Evolutionary conservation across 2,888 invertebrate genomes (phyloP), one percentile per base, ranked within the genome.

Genomic region (Schrankia costaestrigalis): DNA sequence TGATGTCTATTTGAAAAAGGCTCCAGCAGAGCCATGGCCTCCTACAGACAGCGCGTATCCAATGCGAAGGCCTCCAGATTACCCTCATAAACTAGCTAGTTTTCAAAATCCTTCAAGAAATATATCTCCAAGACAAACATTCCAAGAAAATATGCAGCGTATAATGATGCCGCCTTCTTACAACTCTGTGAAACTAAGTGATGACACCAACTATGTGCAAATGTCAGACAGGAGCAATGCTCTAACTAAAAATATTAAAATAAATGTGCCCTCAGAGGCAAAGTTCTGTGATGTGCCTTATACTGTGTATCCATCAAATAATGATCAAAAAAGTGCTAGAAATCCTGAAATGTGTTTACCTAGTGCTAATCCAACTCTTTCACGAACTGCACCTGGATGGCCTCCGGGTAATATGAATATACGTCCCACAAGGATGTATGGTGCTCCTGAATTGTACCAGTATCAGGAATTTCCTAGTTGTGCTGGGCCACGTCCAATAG

Each of bases 261-360:
- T 70, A 49, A 78, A 69, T 59, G 54, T 74, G 56, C 68, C 78
- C 18, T 31, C 63, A 31, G 85, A 85, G 43, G 65, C 69, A 44
- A 87, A 87, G 63, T 84, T 79, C 59, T 82, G 81, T 86, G 86
- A 87, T 60, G 85, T 86, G 86, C 85, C 87, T 86, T 87, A 82
- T 73, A 53, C 64, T 67, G 63, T 83, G 56, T 85, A 76, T 65
- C 62, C 68, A 50, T 56, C 70, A 49, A 63, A 47, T 47, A 79
- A 69, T 75, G 84, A 84, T 60, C 80, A 69, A 56, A 85, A 83
- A 74, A 76, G 51, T 70, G 49, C 66, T 42, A 73, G 78, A 47
- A 78, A 67, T 54, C 17, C 66, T 39, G 86, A 86, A 45, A 66
- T 78, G 53, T 72, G 75, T 71, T 69, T 70, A 45, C 52, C 78